These are phyloP conservation scores for Serinus canaria DNA, from an alignment of 2,113 vertebrate species.

Conservation along the genomic window DNA sequence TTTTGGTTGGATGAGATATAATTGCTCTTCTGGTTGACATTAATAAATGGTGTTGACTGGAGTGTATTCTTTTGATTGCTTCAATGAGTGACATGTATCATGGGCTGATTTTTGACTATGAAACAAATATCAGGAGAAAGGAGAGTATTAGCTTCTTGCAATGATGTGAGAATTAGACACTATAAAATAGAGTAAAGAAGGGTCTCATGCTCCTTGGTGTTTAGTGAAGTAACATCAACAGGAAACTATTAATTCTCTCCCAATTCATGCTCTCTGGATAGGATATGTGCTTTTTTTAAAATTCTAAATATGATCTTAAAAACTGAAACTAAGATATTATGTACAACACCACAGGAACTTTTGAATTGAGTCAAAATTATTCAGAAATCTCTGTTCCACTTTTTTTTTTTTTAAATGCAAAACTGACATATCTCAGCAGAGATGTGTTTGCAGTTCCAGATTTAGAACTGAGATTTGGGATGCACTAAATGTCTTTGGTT, in stretches of 20 bases:
- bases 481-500: not conserved
- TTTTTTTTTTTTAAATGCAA: not conserved
- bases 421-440: not conserved
- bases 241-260: not conserved
- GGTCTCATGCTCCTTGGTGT: not conserved
- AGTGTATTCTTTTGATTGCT: conserved; percentile 57
- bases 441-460: not conserved
- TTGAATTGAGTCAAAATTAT: not conserved
- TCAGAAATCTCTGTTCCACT: not conserved
- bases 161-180: not conserved
- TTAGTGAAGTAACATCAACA: not conserved
- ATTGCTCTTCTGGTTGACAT: conserved; percentile 70
- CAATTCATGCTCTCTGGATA: not conserved
- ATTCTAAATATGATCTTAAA: not conserved
- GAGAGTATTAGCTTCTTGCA: not conserved
- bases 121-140: conserved; percentile 32
- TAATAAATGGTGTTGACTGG: conserved; percentile 71
- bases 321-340: not conserved
- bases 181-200: not conserved
- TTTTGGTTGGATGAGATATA: conserved; percentile 63
- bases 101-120: conserved; percentile 28
- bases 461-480: conserved; percentile 8
- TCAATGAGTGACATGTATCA: not conserved
- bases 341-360: not conserved
- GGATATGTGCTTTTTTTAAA: not conserved